Base-by-base conservation (phyloP, 2,797 vertebrate species). In the Sebastes iracundus region DNA sequence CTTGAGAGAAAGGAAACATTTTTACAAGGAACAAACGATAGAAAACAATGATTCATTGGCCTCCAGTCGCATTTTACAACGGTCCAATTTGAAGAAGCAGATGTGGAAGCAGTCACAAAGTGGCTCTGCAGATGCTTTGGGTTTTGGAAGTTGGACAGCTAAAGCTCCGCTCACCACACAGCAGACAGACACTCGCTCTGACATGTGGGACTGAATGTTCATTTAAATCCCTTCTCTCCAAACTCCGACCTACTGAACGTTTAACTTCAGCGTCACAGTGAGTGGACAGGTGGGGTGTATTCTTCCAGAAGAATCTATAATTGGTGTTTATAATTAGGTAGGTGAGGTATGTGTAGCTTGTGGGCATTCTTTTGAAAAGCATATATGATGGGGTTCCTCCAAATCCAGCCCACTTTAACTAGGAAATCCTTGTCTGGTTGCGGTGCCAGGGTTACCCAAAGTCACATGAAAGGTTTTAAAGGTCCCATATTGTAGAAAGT, bases 351-450 rank as follows among this genome's bases (percentile, higher is more conserved):
- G 61, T 63, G 23, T 72, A 35, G 58, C 79, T 81, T 60, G 14
- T 53, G 49, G 81, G 59, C 65, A 32, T 27, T 71, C 7, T 27
- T 74, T 71, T 52, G 1, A 61, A 70, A 79, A 59, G 25, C 3
- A 23, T 16, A 22, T 18, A 52, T 16, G 25, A 35, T 13, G 1
- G 1, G 70, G 71, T 83, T 80, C 81, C 71, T 83, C 14, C 13
- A 16, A 76, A 86, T 72, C 73, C 81, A 42, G 5, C 55, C 22
- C 38, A 66, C 64, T 80, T 60, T 79, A 78, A 77, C 74, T 74
- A 86, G 91, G 88, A 91, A 86, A 88, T 90, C 88, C 84, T 66
- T 22, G 84, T 91, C 84, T 92, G 82, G 72, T 7, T 63, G 28
- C 12, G 2, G 55, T 63, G 82, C 79, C 83, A 82, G 72, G 7